Evolutionary conservation across 2,113 vertebrate genomes (phyloP), one percentile per base, ranked within the genome.

Genomic region (Mungos mungo): DNA sequence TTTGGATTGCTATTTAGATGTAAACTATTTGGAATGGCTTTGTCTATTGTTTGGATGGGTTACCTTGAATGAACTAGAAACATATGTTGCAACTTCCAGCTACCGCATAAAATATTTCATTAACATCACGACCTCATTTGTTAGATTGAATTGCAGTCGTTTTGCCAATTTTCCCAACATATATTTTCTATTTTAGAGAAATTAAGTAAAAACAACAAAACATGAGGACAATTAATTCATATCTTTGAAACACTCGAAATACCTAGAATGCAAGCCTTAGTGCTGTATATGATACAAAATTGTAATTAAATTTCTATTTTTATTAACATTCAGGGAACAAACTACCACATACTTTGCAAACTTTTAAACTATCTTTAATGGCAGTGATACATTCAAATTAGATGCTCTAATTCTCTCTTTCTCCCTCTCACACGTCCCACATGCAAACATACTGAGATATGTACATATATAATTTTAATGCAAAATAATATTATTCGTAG

Each of bases 71-170:
- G 69, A 96, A 96, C 94, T 79, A 80, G 2, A 72, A 38, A 86
- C 18, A 1, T 41, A 50, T 2, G 18, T 35, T 93, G 11, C 97
- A 94, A 97, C 72, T 92, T 35, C 10, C 21, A 96, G 29, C 29
- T 69, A 60, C 1, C 87, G 13, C 7, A 92, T 41, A 83, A 97
- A 97, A 79, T 77, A 95, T 93, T 97, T 98, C 88, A 97, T 97
- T 98, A 97, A 69, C 23, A 96, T 63, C 13, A 10, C 0, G 18
- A 95, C 63, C 72, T 98, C 52, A 60, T 97, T 97, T 98, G 47
- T 92, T 95, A 52, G n/a, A 90, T 96, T 96, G 74, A 16, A 95
- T 54, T 97, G 29, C 25, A 94, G 5, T 29, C 23, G 23, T 93
- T 65, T 96, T 92, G 3, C 83, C 47, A 0, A 90, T 95, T 96